Evolutionary conservation across 2,888 invertebrate genomes (phyloP).

Genomic region (Junonia oenone): DNA sequence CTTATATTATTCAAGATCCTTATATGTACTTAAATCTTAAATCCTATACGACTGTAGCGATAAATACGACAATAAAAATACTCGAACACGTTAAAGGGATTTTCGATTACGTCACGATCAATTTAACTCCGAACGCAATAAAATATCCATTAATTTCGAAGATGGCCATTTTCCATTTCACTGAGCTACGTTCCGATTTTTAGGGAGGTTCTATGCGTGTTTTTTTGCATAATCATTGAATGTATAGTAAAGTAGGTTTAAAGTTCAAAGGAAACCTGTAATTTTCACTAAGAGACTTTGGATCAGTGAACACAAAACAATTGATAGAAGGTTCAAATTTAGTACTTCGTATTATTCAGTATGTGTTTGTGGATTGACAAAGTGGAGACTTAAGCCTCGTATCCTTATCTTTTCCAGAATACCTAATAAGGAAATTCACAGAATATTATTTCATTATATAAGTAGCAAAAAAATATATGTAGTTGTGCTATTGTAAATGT

Average conservation of each 20-base stretch:
- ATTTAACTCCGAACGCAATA: constrained; percentile 72
- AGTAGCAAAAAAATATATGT: too few species aligned
- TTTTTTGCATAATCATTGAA: constrained; percentile 26
- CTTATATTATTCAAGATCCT: background rate
- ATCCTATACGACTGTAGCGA: background rate
- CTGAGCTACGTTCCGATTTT: constrained; percentile 56
- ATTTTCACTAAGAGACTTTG: too few species aligned
- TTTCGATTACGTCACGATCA: constrained; percentile 61
- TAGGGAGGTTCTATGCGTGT: constrained; percentile 37
- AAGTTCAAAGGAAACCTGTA: background rate
- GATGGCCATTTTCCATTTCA: constrained; percentile 68
- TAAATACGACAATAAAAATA: constrained; percentile 29
- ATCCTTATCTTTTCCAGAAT: too few species aligned
- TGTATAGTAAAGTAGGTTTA: background rate
- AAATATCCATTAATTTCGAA: constrained; percentile 75
- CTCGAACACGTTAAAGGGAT: constrained; percentile 41
- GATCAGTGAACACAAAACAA: too few species aligned
- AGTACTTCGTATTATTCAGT: too few species aligned
- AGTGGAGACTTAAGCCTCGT: too few species aligned
- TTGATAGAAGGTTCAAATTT: too few species aligned
- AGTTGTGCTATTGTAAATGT: too few species aligned
- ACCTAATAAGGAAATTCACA: too few species aligned
- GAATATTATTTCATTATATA: too few species aligned
- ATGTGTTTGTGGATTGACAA: too few species aligned
- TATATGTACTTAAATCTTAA: background rate